Evolutionary conservation across 2,113 vertebrate genomes (phyloP).

Genomic region (Pontoporia blainvillei): DNA sequence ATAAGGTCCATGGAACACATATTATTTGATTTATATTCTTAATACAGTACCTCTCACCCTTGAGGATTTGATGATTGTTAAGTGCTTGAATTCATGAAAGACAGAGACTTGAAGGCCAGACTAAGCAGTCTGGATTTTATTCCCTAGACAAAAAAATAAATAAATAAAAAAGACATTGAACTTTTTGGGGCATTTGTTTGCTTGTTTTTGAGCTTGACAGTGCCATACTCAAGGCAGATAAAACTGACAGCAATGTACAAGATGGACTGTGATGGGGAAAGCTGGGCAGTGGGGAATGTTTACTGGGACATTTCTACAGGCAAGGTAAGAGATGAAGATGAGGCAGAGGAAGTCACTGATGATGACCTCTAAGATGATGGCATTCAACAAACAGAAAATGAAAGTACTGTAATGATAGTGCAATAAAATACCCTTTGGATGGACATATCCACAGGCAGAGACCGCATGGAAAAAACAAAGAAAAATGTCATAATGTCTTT

Average conservation of each 20-base stretch:
- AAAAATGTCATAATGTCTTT: not conserved
- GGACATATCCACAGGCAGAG: not conserved
- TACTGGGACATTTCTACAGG: not conserved
- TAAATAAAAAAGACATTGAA: not conserved
- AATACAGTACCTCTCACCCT: not conserved
- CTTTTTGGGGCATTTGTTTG: not conserved
- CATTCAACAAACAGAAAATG: not conserved
- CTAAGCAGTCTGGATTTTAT: conserved; percentile 39
- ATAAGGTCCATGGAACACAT: not conserved
- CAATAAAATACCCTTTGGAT: not conserved
- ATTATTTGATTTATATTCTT: conserved; percentile 30
- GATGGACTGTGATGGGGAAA: not conserved
- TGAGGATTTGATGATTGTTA: conserved; percentile 7
- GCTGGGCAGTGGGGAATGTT: not conserved
- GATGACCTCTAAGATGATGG: not conserved
- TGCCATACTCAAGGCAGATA: not conserved
- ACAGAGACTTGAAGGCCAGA: conserved; percentile 35
- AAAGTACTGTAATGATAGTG: not conserved
- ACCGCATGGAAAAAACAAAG: not conserved
- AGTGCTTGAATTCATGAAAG: conserved; percentile 34
- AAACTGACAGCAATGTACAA: no score
- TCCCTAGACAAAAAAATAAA: not conserved
- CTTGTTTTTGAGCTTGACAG: not conserved
- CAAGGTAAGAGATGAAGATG: not conserved
- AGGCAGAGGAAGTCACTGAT: not conserved